Base-by-base conservation (phyloP, 2,113 vertebrate genomes). In the Protomyctophum bolini region DNA sequence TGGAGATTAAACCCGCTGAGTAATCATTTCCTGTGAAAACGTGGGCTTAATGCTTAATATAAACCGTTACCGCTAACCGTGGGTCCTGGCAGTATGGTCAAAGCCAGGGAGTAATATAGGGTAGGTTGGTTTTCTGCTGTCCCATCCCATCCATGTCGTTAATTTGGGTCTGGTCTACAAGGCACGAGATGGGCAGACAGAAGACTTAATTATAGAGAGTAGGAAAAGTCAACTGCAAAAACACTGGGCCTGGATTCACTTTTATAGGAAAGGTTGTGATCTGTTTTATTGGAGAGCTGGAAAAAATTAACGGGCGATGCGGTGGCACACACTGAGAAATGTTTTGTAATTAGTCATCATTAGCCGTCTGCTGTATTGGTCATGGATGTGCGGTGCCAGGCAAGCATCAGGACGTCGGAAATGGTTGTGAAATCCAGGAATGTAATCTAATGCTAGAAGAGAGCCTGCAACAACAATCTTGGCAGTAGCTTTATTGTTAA, bases 381-480 rank as follows among this genome's bases (percentile, higher is more conserved):
- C 58, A 72, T 52, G 82, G 33, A 41, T 41, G 21, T 21, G 21
- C 21, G 67, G 62, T 65, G 55, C 58, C n/a, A 50, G 10, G n/a
- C 6, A 9, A n/a, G 46, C 63, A 65, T 69, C 63, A 62, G 49
- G 29, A 54, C 48, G 49, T 1, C 2, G 55, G 65, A 72, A 48
- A 54, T 52, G 14, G 54, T 14, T 12, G 57, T 57, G 54, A 9
- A 72, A 8, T 79, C 50, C 74, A 82, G 78, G 83, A 84, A 80
- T 82, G 86, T 77, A 72, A 80, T 82, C 83, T 77, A 72, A 57
- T 54, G 21, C 10, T 56, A 57, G 33, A 48, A 72, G 68, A n/a
- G 49, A 61, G 54, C 79, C 50, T 79, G 77, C 75, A 74, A 63
- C 74, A 63, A 75, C 83, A 78, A 63, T 68, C 68, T 33, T 2